These are phyloP conservation scores for Diploptera punctata DNA, from an alignment of 2,888 invertebrate species.

Conservation along the genomic window DNA sequence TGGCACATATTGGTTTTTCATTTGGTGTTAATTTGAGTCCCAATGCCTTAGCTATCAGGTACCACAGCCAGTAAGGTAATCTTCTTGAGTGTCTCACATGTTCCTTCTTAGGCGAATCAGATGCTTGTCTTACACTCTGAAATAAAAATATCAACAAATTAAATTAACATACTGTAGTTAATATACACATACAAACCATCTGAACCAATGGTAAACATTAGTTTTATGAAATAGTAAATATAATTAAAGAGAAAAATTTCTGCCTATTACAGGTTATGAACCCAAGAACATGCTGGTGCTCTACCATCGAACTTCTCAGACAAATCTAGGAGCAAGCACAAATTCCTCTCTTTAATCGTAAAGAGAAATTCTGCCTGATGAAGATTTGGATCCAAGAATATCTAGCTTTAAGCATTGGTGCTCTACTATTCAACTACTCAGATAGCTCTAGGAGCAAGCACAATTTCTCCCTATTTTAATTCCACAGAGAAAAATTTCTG, in stretches of 20 bases:
- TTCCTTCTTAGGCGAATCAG: neutral
- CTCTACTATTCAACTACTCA: too few relatives aligned
- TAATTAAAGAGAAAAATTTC: neutral
- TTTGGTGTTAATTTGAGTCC: neutral
- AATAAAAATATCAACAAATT: neutral
- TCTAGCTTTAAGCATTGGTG: too few relatives aligned
- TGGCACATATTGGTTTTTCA: constrained; percentile 14
- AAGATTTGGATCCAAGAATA: too few relatives aligned
- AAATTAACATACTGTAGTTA: neutral
- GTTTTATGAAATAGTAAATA: neutral
- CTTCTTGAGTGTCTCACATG: neutral
- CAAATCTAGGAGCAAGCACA: too few relatives aligned
- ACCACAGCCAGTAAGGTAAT: constrained; percentile 9
- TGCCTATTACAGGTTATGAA: neutral
- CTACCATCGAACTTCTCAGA: too few relatives aligned
- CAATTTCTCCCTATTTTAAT: too few relatives aligned
- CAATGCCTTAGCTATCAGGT: neutral
- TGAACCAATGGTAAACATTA: too few relatives aligned
- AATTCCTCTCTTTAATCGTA: too few relatives aligned
- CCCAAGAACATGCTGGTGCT: neutral
- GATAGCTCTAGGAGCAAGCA: too few relatives aligned
- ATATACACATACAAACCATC: too few relatives aligned
- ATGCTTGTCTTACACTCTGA: neutral
- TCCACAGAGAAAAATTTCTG: too few relatives aligned
- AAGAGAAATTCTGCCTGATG: too few relatives aligned